Evolutionary conservation across 2,888 invertebrate genomes (phyloP).

Genomic region (Lymantria dispar): DNA sequence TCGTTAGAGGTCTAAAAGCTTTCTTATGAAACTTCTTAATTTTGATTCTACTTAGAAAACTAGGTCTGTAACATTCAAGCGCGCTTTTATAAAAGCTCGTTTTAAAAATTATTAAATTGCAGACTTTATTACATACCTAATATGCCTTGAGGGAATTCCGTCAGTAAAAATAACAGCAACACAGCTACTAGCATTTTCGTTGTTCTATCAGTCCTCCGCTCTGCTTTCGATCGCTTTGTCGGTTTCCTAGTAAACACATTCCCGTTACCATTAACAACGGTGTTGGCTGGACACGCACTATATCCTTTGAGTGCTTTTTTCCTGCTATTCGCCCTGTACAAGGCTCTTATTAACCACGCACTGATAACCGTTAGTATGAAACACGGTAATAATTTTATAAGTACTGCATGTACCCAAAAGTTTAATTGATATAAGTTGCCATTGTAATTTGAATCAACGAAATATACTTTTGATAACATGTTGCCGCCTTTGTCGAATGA

Average conservation of each 20-base stretch:
- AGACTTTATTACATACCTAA: slow-evolving; percentile 71
- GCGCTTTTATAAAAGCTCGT: too few species aligned
- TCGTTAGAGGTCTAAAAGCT: too few species aligned
- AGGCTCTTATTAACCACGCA: slow-evolving; percentile 86
- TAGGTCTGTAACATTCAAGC: too few species aligned
- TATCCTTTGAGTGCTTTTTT: slow-evolving; percentile 83
- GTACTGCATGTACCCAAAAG: slow-evolving; percentile 91
- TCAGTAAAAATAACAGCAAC: slow-evolving; percentile 91
- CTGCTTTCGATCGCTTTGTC: slow-evolving; percentile 68
- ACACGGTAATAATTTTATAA: slow-evolving; percentile 91
- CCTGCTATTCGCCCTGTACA: slow-evolving; percentile 86
- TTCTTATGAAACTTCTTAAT: too few species aligned
- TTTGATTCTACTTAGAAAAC: too few species aligned
- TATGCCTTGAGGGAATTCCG: slow-evolving; percentile 93
- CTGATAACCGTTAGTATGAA: slow-evolving; percentile 88
- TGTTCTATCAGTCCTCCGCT: slow-evolving; percentile 86
- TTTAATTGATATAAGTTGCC: slow-evolving; percentile 86
- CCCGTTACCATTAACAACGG: slow-evolving; percentile 60
- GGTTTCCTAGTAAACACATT: slow-evolving; percentile 67
- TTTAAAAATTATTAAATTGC: too few species aligned
- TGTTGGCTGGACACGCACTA: slow-evolving; percentile 64
- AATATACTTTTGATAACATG: slow-evolving; percentile 64
- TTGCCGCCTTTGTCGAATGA: slow-evolving; percentile 57
- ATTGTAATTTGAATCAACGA: slow-evolving; percentile 80
- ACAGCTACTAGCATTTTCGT: slow-evolving; percentile 95